Conservation (phyloP, 2,113 vertebrate genomes). For the Dinomys branickii region DNA sequence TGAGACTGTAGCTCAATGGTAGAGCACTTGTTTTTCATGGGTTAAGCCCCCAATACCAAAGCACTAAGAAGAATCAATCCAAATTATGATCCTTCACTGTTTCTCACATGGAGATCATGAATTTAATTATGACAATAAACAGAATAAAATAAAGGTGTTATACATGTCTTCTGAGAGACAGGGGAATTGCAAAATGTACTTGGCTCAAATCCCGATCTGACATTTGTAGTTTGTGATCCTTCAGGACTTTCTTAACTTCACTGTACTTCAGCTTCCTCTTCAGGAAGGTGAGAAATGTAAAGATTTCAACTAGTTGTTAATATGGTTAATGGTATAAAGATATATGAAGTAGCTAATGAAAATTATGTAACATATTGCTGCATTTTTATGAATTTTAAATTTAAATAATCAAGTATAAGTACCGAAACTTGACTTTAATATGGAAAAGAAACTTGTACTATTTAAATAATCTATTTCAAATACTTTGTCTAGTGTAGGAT, state of each 20-base stretch:
- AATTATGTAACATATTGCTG: neutral
- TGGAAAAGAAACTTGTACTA: neutral
- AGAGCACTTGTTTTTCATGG: neutral
- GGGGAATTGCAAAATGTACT: neutral
- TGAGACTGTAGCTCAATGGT: neutral
- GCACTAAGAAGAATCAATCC: neutral
- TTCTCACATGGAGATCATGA: neutral
- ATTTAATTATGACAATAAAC: neutral
- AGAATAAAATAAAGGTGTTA: neutral
- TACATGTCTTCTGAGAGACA: neutral
- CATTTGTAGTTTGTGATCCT: neutral
- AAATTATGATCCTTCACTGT: neutral
- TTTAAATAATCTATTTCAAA: slow-evolving; percentile 24
- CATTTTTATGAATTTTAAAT: neutral
- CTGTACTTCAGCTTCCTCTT: neutral
- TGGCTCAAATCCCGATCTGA: neutral
- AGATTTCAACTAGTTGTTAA: neutral
- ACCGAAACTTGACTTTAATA: slow-evolving; percentile 13
- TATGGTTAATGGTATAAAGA: neutral
- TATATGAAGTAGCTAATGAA: neutral
- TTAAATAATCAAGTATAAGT: neutral
- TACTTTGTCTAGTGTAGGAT: neutral
- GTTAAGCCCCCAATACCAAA: neutral
- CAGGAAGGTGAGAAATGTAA: neutral
- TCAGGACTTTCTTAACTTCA: neutral